A percentile compares a stretch with the other conserved stretches of the same genome.
Conservation (phyloP, 2,888 invertebrate species). For the Biston betularia region DNA sequence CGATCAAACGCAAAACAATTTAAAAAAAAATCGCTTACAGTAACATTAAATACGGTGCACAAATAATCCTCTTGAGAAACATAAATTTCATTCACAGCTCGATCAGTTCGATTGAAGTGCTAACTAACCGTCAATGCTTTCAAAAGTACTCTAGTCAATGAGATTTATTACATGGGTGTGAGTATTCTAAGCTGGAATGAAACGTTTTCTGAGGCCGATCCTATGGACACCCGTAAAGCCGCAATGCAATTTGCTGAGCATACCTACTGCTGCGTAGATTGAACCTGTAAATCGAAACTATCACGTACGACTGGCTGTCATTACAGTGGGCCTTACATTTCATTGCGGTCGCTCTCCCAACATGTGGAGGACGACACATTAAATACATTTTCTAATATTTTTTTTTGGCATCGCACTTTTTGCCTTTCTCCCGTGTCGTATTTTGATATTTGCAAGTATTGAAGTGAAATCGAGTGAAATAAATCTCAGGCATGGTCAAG, state of each 20-base stretch:
- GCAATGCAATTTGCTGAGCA: constrained; percentile 75
- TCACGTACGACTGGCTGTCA: constrained; percentile 76
- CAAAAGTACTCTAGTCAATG: constrained; percentile 53
- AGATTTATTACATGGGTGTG: constrained; percentile 49
- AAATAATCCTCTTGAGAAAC: constrained; percentile 7
- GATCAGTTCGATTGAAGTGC: constrained; percentile 44
- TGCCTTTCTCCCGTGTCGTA: too few relatives aligned
- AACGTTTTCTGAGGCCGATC: constrained; percentile 47
- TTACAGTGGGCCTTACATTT: constrained; percentile 70
- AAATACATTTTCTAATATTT: constrained; percentile 35
- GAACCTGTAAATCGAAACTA: constrained; percentile 83
- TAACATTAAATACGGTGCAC: constrained; percentile 5
- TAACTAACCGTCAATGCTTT: constrained; percentile 51
- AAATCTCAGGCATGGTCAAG: too few relatives aligned
- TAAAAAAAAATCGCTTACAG: too few relatives aligned
- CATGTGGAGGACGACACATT: constrained; percentile 41
- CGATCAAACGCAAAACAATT: too few relatives aligned
- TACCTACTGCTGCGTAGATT: constrained; percentile 71
- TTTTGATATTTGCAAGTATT: too few relatives aligned
- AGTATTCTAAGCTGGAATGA: constrained; percentile 29
- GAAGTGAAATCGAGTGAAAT: too few relatives aligned
- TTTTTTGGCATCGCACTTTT: not conserved
- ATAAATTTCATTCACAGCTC: constrained; percentile 43
- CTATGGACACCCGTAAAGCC: constrained; percentile 73
- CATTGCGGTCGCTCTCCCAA: constrained; percentile 73